Evolutionary conservation across 2,113 vertebrate genomes (phyloP), one percentile per base, ranked within the genome.

Genomic region (Promerops cafer): DNA sequence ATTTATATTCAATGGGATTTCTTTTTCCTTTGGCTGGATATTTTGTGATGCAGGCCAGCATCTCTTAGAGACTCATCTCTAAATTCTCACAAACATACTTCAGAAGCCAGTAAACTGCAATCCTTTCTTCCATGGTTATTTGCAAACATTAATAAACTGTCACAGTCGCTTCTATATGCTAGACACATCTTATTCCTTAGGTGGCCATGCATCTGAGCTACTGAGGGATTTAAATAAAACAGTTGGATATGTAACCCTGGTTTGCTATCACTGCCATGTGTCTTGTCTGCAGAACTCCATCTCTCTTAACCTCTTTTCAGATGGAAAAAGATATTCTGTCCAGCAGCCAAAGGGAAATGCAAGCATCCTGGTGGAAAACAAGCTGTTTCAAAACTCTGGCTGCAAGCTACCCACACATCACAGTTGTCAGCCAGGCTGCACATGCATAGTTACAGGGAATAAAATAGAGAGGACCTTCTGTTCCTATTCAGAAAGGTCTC

Each of bases 311-410:
- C 76, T 95, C 76, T 94, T 86, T 95, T 95, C 88, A 92, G 60
- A 95, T 75, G 79, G 91, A 92, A 95, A 91, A 87, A 82, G 60
- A 87, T 91, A 95, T 66, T 95, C 89, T 96, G 93, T 96, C 89
- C 90, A 94, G 86, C 90, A 90, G 96, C 96, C 95, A 92, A 96
- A 96, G 93, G 88, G 93, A 95, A 96, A 94, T 83, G 88, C 86
- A 96, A 90, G 94, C 96, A 96, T 95, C 96, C 96, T 96, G 95
- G 96, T 96, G 94, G 96, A 97, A 96, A 96, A 97, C 90, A 96
- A 94, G 96, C 96, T 94, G 94, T 95, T 96, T 96, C 95, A 90
- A 97, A 97, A 94, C 64, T 69, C 77, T 96, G 93, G 93, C 96
- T 97, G 90, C 94, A 93, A 95, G 93, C 96, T 96, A 96, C 86